phyloP scores from a whole-genome alignment of 2,888 invertebrate species.

The Troides oblongomaculatus region DNA sequence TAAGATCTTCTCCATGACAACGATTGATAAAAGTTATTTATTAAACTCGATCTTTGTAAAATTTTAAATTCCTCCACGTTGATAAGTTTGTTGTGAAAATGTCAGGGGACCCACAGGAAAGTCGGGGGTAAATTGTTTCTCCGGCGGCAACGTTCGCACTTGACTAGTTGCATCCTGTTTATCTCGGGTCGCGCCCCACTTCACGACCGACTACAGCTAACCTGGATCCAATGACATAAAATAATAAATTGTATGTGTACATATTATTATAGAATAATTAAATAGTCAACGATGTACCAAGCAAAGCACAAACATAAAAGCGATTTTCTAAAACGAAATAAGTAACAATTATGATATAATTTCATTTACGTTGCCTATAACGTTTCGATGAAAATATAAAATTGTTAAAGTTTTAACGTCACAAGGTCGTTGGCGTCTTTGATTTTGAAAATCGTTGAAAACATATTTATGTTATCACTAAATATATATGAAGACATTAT shows the following conservation, averaged over 20 bases:
- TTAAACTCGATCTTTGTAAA: not conserved
- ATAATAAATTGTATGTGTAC: not conserved
- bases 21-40: not conserved
- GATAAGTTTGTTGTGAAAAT: slow-evolving; percentile 3
- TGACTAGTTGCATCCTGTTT: slow-evolving; percentile 25
- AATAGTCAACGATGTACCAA: not conserved
- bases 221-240: slow-evolving; percentile 3
- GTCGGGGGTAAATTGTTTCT: slow-evolving; percentile 20
- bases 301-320: too few relatives aligned
- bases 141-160: slow-evolving; percentile 21
- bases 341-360: too few relatives aligned
- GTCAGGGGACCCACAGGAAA: slow-evolving; percentile 6
- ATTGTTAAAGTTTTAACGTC: not conserved
- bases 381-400: too few relatives aligned
- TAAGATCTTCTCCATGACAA: too few relatives aligned
- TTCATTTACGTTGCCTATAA: too few relatives aligned
- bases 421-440: not conserved
- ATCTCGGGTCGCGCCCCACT: slow-evolving; percentile 16
- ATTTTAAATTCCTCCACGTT: not conserved
- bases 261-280: not conserved
- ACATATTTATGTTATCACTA: too few relatives aligned
- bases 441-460: not conserved
- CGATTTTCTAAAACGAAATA: too few relatives aligned
- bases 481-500: not conserved
- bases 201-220: slow-evolving; percentile 17